A percentile compares a stretch with the other conserved stretches of the same genome.
phyloP scores from a whole-genome alignment of 2,113 vertebrate species.

The Varanus komodoensis region DNA sequence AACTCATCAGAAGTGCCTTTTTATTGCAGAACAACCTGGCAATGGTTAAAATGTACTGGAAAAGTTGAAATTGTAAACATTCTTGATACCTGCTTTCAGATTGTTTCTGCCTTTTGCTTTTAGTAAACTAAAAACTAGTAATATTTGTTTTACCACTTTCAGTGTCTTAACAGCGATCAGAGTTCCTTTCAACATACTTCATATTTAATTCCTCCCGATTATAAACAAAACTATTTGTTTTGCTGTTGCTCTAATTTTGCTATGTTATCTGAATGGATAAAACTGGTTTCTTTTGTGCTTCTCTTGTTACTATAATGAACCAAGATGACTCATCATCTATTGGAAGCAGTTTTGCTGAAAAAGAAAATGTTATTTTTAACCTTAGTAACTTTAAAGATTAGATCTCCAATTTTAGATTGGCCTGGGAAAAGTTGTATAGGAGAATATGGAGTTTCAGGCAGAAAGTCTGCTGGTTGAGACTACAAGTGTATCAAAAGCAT shows the following conservation, averaged over 20 bases:
- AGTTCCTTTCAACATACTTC: neutral
- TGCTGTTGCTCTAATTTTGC: neutral
- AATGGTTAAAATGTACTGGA: neutral
- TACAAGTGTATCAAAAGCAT: neutral
- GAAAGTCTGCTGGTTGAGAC: neutral
- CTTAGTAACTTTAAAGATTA: neutral
- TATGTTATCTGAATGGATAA: constrained; percentile 6
- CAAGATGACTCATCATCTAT: constrained; percentile 31
- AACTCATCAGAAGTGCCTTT: no score
- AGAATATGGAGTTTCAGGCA: neutral
- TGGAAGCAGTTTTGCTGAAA: neutral
- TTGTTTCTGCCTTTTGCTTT: neutral
- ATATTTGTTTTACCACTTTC: neutral
- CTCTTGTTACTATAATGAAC: constrained; percentile 4
- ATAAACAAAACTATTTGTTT: neutral
- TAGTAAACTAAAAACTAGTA: neutral
- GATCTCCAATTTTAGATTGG: constrained; percentile 5
- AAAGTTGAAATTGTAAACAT: neutral
- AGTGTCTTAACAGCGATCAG: neutral
- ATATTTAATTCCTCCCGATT: neutral
- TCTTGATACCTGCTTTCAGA: no score
- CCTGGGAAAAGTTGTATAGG: neutral
- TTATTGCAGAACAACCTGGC: neutral
- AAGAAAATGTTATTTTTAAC: neutral
- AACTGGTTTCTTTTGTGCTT: neutral